These are phyloP conservation scores for Paelopatides confundens DNA, from an alignment of 53 echinoderm and acorn worm species.

Conservation along the genomic window DNA sequence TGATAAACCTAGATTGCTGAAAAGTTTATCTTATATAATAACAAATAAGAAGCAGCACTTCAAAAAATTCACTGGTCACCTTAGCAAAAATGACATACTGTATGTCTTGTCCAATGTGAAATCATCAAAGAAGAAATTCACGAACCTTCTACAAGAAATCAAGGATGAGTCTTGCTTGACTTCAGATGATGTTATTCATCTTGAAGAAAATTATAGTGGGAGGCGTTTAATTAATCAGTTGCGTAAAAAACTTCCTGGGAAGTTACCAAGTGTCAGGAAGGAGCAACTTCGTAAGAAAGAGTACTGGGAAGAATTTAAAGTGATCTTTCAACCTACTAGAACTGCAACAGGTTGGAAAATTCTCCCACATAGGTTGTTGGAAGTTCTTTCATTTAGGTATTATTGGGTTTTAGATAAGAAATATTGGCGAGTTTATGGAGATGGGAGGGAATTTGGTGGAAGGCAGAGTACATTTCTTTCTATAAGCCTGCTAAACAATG, in stretches of 20 bases:
- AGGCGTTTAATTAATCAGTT: neutral
- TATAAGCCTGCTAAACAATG: constrained; percentile 9
- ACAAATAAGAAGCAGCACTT: too few relatives aligned
- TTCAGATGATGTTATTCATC: neutral
- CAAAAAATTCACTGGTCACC: too few relatives aligned
- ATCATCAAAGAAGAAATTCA: neutral
- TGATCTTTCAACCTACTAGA: neutral
- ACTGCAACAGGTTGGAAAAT: constrained; percentile 11
- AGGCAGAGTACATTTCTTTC: constrained; percentile 20
- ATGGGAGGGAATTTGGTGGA: constrained; percentile 22
- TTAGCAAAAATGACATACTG: too few relatives aligned
- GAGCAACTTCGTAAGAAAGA: neutral
- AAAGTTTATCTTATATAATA: too few relatives aligned
- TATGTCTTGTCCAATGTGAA: too few relatives aligned
- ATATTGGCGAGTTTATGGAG: neutral
- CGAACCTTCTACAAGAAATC: neutral
- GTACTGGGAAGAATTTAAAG: constrained; percentile 39
- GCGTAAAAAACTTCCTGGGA: neutral
- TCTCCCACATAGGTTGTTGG: constrained; percentile 16
- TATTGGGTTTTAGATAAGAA: neutral
- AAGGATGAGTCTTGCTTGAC: neutral
- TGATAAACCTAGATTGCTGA: too few relatives aligned
- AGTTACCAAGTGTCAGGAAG: neutral
- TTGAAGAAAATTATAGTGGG: constrained; percentile 13
- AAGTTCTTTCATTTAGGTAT: constrained; percentile 24